Base-by-base conservation (phyloP, 2,797 vertebrate genomes). In the Gymnopithys bicolor region DNA sequence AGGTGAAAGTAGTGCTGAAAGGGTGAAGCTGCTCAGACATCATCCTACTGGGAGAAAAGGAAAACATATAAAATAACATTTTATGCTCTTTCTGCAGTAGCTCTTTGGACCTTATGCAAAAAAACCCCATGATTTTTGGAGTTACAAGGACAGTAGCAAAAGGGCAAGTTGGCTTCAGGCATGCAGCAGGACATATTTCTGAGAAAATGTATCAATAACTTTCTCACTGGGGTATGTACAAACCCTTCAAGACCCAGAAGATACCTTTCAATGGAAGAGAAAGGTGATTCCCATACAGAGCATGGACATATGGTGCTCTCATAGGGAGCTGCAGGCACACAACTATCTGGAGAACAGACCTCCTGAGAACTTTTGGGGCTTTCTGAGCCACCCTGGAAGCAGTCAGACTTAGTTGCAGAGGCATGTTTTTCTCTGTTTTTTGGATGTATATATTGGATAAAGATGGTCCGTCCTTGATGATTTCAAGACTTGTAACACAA, bases 311-410 rank as follows among this genome's bases (percentile, higher is more conserved):
- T 2, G 2, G 9, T 63, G 4, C 4, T 70, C 3, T 35, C 35
- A 33, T 35, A 10, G 8, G 30, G 6, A 70, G 21, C 17, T 69
- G 13, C 15, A 56, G 35, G 13, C 18, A 68, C 6, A 37, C 7
- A 46, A 9, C 5, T 83, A 10, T 22, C 17, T 33, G 10, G 32
- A 55, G 7, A 23, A 22, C 5, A 55, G 55, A 53, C 12, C 30
- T 74, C 16, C 10, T 9, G 4, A n/a, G 35, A 80, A 24, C 14
- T 62, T 62, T 52, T 1, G 0, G 1, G 6, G 5, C 1, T 73
- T 45, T 78, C 51, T 80, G n/a, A 58, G 6, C 2, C 11, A 27
- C 33, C 5, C 21, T 37, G n/a, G 3, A 11, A 89, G 5, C 25
- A 64, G 12, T 8, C 16, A 75, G 25, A 13, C 17, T 55, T 2